Evolutionary conservation across 2,113 vertebrate species (phyloP), one percentile per base, ranked within the genome.

Genomic region (Peromyscus polionotus): DNA sequence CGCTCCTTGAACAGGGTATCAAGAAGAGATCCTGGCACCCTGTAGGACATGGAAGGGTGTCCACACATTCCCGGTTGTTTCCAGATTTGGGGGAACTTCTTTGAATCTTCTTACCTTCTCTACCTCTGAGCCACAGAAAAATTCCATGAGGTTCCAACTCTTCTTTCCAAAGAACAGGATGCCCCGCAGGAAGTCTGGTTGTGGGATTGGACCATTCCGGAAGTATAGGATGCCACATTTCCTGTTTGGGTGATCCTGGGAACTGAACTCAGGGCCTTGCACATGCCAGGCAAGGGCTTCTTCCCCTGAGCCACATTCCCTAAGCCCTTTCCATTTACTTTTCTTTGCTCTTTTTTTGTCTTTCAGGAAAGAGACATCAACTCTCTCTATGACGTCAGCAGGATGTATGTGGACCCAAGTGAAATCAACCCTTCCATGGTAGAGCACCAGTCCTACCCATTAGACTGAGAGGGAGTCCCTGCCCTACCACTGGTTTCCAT

Each of bases 401-500:
- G 99, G 97, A 99, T 99, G 84, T 99, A 99, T 1, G 99, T 99
- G 98, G 99, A 99, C 51, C 99, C 99, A 59, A 99, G 99, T 68
- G 99, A 99, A 98, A 99, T 99, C 85, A 99, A 99, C 28, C 99
- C 99, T 17, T 98, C 99, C 28, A 98, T 99, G 99, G 99, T 99
- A 99, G 0, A 98, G 81, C 73, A 4, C 94, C 65, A 0, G 13
- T 9, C 33, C 20, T 36, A 2, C 36, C 39, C 59, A 1, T 3
- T 20, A 26, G 67, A 28, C 4, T 7, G 57, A 57, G 4, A 0
- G 0, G 2, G 84, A 59, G 3, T 17, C 63, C 48, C 5, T 8
- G 19, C 24, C n/a, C 42, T 19, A n/a, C 31, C 59, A 1, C n/a
- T 14, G n/a, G 26, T 17, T 19, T 51, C 48, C 65, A 12, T 13